Conservation (phyloP, 2,113 vertebrate species). For the Pseudorectes ferrugineus region DNA sequence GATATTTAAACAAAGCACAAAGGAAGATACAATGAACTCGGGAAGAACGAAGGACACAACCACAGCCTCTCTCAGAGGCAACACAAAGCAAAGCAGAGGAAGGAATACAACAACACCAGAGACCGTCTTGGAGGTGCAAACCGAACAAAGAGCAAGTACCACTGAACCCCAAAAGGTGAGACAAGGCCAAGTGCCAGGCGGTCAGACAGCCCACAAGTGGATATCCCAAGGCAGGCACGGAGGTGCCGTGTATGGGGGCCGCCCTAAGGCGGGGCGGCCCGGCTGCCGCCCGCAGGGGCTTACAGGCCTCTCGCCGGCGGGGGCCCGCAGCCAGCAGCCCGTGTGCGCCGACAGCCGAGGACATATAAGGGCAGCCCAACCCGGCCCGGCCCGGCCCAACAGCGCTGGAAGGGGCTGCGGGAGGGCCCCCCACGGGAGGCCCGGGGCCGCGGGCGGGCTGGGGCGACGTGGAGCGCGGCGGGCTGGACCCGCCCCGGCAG, state of each 20-base stretch:
- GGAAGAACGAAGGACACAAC: neutral
- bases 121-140: neutral
- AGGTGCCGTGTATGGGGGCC: fast-evolving
- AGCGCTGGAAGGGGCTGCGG: neutral
- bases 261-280: neutral
- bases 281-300: neutral
- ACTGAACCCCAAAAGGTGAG: neutral
- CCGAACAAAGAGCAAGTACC: constrained; percentile 13
- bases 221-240: neutral
- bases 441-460: neutral
- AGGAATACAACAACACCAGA: neutral
- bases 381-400: neutral
- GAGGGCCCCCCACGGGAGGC: neutral
- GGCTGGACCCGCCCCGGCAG: neutral
- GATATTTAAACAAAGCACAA: constrained; percentile 16
- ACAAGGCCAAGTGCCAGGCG: neutral
- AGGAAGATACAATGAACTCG: neutral
- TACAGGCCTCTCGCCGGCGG: neutral
- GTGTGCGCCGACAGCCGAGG: neutral
- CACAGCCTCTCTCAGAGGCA: neutral
- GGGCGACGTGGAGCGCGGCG: neutral
- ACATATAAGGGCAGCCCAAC: neutral
- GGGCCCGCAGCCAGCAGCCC: neutral
- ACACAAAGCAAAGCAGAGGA: constrained; percentile 4
- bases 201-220: neutral